These are phyloP conservation scores for Tetragonisca angustula DNA, from an alignment of 2,888 invertebrate genomes.

Conservation along the genomic window DNA sequence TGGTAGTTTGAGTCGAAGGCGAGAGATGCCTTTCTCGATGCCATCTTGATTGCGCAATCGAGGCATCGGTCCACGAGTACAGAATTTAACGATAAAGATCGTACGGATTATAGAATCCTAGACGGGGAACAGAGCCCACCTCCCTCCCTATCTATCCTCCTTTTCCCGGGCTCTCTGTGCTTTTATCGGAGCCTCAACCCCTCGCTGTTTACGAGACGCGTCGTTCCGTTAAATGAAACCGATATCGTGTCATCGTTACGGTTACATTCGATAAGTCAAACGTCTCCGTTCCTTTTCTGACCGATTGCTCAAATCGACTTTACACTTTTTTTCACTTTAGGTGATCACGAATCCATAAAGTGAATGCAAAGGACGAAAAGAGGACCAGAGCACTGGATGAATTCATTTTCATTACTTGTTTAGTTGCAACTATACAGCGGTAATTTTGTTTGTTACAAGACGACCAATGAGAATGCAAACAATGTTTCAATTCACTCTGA, in stretches of 20 bases:
- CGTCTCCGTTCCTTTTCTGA: neutral
- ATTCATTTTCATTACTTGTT: too few species aligned
- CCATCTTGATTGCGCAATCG: slow-evolving; percentile 83
- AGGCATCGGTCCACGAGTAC: slow-evolving; percentile 74
- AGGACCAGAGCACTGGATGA: too few species aligned
- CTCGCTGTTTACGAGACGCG: slow-evolving; percentile 36
- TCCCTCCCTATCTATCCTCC: neutral
- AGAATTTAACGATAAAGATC: slow-evolving; percentile 80
- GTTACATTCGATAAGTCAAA: neutral
- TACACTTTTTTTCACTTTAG: too few species aligned
- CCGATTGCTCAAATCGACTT: too few species aligned
- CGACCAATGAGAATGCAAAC: too few species aligned
- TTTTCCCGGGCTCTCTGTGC: neutral
- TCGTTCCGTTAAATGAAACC: slow-evolving; percentile 15
- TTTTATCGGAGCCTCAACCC: slow-evolving; percentile 13
- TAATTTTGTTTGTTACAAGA: too few species aligned
- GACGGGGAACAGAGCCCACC: slow-evolving; percentile 41
- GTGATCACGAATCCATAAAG: too few species aligned
- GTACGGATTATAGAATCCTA: slow-evolving; percentile 73
- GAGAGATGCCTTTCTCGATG: slow-evolving; percentile 82
- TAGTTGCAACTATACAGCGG: too few species aligned
- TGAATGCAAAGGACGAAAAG: too few species aligned
- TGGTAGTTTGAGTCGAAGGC: slow-evolving; percentile 83
- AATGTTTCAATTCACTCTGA: too few species aligned
- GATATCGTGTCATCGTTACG: neutral